Evolutionary conservation across 2,888 invertebrate genomes (phyloP).

Genomic region (Zootermopsis nevadensis): DNA sequence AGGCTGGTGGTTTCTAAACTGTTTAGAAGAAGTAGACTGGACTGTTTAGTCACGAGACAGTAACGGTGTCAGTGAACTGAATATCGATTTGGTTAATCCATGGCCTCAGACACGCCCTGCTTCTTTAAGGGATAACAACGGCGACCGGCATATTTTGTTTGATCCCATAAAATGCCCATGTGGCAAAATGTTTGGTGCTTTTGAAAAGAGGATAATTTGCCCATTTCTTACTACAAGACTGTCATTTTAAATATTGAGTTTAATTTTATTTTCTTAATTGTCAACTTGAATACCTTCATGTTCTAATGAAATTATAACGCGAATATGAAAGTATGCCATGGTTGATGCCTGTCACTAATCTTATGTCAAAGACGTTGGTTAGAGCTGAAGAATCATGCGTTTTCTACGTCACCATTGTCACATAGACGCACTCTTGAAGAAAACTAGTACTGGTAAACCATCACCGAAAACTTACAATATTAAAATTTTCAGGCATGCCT

Average conservation of each 20-base stretch:
- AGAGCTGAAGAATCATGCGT: neutral
- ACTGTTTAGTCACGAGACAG: neutral
- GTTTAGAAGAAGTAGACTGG: too few relatives aligned
- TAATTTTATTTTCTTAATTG: neutral
- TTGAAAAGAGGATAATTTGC: neutral
- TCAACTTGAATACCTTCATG: neutral
- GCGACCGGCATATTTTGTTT: neutral
- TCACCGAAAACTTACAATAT: neutral
- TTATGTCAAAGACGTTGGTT: neutral
- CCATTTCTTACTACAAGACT: neutral
- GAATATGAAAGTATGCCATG: slow-evolving; percentile 11
- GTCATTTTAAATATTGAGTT: neutral
- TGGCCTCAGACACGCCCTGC: slow-evolving; percentile 51
- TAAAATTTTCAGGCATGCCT: neutral
- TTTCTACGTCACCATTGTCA: neutral
- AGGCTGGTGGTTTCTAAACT: too few relatives aligned
- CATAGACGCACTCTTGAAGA: neutral
- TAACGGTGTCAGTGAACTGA: slow-evolving; percentile 50
- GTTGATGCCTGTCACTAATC: neutral
- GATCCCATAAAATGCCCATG: neutral
- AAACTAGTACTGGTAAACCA: neutral
- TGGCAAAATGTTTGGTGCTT: neutral
- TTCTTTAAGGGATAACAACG: slow-evolving; percentile 25
- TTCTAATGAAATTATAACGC: neutral
- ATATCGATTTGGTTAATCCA: slow-evolving; percentile 50